Conservation (phyloP, 1,140 invertebrate genomes). For the Drosophila micromelanica region DNA sequence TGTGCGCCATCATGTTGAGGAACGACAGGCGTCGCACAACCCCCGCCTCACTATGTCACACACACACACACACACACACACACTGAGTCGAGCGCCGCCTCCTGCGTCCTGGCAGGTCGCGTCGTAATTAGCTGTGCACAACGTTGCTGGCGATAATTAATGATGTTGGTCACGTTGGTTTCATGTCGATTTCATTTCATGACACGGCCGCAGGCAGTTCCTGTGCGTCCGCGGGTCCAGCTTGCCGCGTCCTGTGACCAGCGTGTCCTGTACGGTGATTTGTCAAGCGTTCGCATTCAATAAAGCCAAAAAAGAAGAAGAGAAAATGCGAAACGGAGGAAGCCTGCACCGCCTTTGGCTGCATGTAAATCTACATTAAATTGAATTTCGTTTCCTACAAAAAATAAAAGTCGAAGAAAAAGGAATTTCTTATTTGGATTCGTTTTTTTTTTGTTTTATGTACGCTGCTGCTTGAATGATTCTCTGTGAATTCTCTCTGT, state of each 20-base stretch:
- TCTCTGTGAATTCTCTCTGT: conserved; percentile 1
- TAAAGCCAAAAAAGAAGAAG: conserved; percentile 55
- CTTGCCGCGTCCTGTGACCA: neutral
- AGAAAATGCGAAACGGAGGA: neutral
- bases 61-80: neutral
- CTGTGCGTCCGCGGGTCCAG: neutral
- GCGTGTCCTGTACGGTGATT: conserved; percentile 56
- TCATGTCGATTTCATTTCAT: conserved; percentile 83
- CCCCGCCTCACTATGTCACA: neutral
- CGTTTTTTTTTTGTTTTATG: conserved; percentile 21
- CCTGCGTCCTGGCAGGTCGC: conserved; percentile 33
- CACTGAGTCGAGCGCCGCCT: neutral
- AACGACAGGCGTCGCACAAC: conserved; percentile 28
- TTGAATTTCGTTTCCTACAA: conserved; percentile 62
- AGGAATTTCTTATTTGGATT: conserved; percentile 29
- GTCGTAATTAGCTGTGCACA: conserved; percentile 75
- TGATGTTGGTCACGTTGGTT: conserved; percentile 82
- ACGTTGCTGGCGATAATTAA: conserved; percentile 79
- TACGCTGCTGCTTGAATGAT: neutral
- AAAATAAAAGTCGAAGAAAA: conserved; percentile 31
- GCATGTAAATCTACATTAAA: conserved; percentile 80
- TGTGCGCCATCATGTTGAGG: conserved; percentile 71
- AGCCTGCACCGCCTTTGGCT: conserved; percentile 50
- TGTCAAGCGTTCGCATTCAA: conserved; percentile 76
- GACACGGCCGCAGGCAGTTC: conserved; percentile 66